Evolutionary conservation across 2,797 vertebrate genomes (phyloP).

Genomic region (Typhlichthys subterraneus): DNA sequence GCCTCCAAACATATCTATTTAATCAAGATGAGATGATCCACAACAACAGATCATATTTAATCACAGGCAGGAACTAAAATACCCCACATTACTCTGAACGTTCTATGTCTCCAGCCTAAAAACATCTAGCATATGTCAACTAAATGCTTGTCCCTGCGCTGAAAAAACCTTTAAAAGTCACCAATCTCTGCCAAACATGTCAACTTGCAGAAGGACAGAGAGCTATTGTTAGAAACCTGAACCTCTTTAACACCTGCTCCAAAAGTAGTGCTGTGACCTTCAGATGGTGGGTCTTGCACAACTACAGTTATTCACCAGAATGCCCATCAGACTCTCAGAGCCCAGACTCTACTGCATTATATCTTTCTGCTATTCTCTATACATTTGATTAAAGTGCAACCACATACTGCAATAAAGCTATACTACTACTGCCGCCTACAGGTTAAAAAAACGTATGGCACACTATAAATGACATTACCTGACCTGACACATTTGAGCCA

Average conservation of each 20-base stretch:
- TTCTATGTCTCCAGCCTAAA: no score
- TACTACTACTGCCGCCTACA: no score
- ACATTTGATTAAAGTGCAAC: not conserved
- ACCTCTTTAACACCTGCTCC: slow-evolving; percentile 37
- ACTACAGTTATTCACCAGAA: slow-evolving; percentile 16
- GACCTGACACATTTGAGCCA: no score
- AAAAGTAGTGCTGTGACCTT: slow-evolving; percentile 27
- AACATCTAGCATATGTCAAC: no score
- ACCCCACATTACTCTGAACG: not conserved
- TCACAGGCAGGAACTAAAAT: not conserved
- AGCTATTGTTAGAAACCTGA: slow-evolving; percentile 35
- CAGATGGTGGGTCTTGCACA: slow-evolving; percentile 26
- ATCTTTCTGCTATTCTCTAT: slow-evolving; percentile 8
- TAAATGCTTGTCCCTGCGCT: not conserved
- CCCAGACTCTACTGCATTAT: slow-evolving; percentile 3
- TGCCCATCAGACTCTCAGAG: slow-evolving; percentile 5
- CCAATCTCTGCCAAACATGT: slow-evolving; percentile 7
- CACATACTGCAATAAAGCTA: no score
- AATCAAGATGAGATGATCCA: no score
- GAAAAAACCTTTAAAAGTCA: not conserved
- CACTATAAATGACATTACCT: no score
- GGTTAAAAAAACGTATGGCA: no score
- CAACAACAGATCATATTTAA: no score
- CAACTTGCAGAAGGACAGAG: slow-evolving; percentile 11
- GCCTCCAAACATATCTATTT: no score